Base-by-base conservation (phyloP, 2,888 invertebrate species). In the Imbricaverruca yamaguchii region DNA sequence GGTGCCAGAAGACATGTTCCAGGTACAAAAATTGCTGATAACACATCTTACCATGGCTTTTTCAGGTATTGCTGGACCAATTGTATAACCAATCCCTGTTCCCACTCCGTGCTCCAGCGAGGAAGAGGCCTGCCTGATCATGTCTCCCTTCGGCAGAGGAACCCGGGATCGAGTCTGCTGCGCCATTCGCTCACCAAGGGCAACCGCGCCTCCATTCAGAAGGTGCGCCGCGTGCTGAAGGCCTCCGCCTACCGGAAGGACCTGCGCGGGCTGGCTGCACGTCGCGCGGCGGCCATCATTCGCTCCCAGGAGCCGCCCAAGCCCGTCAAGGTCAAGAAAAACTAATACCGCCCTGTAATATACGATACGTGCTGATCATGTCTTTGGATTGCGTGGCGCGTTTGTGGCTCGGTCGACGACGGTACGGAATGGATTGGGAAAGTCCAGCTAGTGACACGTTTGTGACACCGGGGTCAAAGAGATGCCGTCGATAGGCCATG, bases 271-370 rank as follows among this genome's bases (percentile, higher is more conserved):
- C 57, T 79, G 57, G 96, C 97, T 81, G 90, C 97, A 81, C 92
- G 97, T 83, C 92, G 95, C 86, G 97, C 97, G 81, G 96, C 96
- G 86, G 97, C 97, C 84, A 93, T 98, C 85, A 90, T 97, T 84
- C 91, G 93, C 85, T 96, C 97, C 81, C 97, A 98, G 89, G 93
- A 94, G 89, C 93, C 94, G 21, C 81, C 83, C 59, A 80, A 81
- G 81, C 82, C 83, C 13, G 80, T 80, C 81, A 81, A 78, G 81
- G 23, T 57, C 57, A 79, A 79, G 79, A 79, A 79, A 57, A 74
- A 74, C 74, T 74, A 55, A 74, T 55, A 15, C 1, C 59, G 2
- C 7, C 59, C 12, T 59, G 59, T 59, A 59, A 59, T 59, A 59
- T 59, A 59, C 39, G 39, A 39, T 4, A 39, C 39, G 39, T 39